Evolutionary conservation across 2,797 vertebrate species (phyloP).

Genomic region (Mormyrus hasselquistii): DNA sequence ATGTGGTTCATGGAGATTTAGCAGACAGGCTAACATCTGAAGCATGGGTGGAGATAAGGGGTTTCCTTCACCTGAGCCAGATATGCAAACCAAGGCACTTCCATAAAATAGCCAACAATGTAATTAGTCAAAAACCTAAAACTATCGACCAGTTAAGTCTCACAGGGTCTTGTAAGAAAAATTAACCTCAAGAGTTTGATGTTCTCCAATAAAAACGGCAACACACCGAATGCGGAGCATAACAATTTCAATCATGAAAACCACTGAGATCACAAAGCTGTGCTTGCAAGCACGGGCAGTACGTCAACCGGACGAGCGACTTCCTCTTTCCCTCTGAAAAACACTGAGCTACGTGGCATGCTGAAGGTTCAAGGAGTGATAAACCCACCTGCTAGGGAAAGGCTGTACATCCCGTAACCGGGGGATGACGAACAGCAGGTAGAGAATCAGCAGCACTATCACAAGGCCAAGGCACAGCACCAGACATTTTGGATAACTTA

Average conservation of each 20-base stretch:
- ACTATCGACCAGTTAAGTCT: neutral
- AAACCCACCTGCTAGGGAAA: neutral
- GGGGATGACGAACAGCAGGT: slow-evolving; percentile 34
- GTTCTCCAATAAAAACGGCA: neutral
- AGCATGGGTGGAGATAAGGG: neutral
- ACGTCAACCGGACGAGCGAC: neutral
- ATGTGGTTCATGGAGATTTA: neutral
- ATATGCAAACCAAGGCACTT: neutral
- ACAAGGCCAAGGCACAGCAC: slow-evolving; percentile 23
- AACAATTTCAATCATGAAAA: neutral
- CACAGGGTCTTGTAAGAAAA: neutral
- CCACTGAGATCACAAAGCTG: neutral
- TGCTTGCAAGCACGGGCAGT: neutral
- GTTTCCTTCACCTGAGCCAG: neutral
- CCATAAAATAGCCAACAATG: neutral
- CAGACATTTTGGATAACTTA: slow-evolving; percentile 26
- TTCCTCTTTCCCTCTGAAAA: neutral
- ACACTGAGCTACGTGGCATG: neutral
- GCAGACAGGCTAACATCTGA: neutral
- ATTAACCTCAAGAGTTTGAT: neutral
- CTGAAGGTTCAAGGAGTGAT: neutral
- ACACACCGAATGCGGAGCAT: neutral
- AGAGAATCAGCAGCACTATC: slow-evolving; percentile 36
- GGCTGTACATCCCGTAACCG: neutral
- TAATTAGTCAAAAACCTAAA: neutral